Conservation (phyloP, 2,888 invertebrate genomes). For the Sceliomorpha sp. region DNA sequence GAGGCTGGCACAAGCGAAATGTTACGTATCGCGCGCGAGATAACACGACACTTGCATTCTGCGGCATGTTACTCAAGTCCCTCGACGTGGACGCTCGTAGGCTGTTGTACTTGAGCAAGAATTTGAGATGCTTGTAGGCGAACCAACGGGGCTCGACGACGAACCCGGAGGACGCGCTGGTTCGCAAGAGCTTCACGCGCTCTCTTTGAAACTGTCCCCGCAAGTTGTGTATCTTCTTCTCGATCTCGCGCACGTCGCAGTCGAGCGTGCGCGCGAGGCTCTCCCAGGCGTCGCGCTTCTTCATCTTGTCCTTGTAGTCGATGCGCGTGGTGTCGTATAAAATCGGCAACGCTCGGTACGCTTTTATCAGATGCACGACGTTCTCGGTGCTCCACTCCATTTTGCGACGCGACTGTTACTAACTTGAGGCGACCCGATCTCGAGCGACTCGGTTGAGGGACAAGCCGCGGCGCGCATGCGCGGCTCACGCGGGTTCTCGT, state of each 20-base stretch:
- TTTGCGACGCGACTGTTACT: conserved; percentile 49
- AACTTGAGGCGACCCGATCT: conserved; percentile 26
- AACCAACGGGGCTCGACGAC: conserved; percentile 45
- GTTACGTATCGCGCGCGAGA: conserved; percentile 1
- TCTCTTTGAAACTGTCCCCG: conserved; percentile 45
- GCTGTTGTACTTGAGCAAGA: conserved; percentile 37
- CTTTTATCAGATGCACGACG: conserved; percentile 36
- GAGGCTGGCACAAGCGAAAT: neutral
- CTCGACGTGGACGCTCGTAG: conserved; percentile 18
- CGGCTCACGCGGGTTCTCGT: neutral
- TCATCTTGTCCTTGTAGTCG: conserved; percentile 45
- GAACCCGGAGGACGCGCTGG: conserved; percentile 40
- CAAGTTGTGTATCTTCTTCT: conserved; percentile 48
- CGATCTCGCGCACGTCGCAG: conserved; percentile 45
- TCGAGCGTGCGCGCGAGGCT: conserved; percentile 32
- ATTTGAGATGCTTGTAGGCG: conserved; percentile 46
- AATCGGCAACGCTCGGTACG: conserved; percentile 36
- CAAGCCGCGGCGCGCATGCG: conserved; percentile 37
- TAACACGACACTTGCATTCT: conserved; percentile 35
- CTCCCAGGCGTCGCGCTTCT: conserved; percentile 42
- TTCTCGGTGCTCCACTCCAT: conserved; percentile 48
- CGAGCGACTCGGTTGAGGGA: conserved; percentile 17
- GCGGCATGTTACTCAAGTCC: conserved; percentile 13
- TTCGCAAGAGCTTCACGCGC: conserved; percentile 32
- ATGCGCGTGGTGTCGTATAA: conserved; percentile 44